Evolutionary conservation across 2,797 vertebrate genomes (phyloP), one percentile per base, ranked within the genome.

Genomic region (Danio aesculapii): DNA sequence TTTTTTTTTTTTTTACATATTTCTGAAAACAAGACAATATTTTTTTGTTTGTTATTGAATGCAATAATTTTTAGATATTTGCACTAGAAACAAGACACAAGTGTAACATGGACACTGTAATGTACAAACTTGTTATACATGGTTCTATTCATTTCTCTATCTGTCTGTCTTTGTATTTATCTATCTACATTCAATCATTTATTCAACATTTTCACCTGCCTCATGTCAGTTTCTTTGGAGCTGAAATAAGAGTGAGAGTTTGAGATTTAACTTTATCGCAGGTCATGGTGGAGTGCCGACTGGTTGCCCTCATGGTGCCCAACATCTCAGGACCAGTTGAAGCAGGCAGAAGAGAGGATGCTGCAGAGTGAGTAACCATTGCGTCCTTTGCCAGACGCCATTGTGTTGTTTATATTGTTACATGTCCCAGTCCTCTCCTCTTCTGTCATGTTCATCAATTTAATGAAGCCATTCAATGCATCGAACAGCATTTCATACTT

Each of bases 271-370:
- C 44, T 68, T 21, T 68, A 6, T 78, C 81, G 4, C 81, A 99
- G 98, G 92, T 96, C 95, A 81, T 96, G 96, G 88, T 96, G 97
- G 96, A 91, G 98, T 79, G 95, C 94, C 69, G 93, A 88, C 85
- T 98, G 97, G 97, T 92, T 99, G 83, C 97, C 97, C 11, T 91
- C 96, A 6, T 99, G 98, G 98, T 98, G 97, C 86, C 97, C 97
- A 14, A 96, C 96, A 0, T 99, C 98, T 58, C 85, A 90, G 73
- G 90, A 86, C 49, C 95, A 96, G 78, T 95, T 99, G 39, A 94
- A 95, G 91, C 91, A 94, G 75, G 96, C 96, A 64, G 97, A 98
- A 87, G 95, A 96, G 86, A 95, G 91, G 89, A 99, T 99, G 90
- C 92, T 99, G 76, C 95, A 95, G 88, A 94, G 98, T 99, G 93